phyloP scores from a whole-genome alignment of 2,797 vertebrate genomes.

The Setipinna tenuifilis region DNA sequence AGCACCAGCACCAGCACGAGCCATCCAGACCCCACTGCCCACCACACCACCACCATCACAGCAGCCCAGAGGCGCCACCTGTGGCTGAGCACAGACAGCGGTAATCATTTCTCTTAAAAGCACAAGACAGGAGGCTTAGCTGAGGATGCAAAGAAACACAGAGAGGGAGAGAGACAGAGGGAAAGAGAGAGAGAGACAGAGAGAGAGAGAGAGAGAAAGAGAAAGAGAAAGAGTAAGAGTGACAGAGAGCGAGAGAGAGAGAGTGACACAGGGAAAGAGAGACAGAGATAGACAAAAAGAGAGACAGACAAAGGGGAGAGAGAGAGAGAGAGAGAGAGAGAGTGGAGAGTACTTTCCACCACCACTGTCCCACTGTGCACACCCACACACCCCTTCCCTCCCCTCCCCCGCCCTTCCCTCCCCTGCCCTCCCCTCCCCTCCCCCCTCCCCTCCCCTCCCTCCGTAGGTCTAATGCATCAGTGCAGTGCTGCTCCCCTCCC shows the following conservation, averaged over 20 bases:
- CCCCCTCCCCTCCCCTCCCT: neutral
- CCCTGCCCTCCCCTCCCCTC: too few species aligned
- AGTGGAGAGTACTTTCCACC: neutral
- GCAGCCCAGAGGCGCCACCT: neutral
- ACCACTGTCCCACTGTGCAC: neutral
- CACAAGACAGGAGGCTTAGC: neutral
- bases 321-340: neutral
- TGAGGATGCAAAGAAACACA: neutral
- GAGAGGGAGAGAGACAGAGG: neutral
- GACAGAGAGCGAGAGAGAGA: neutral
- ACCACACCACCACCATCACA: neutral
- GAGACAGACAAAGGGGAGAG: neutral
- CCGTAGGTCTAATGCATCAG: neutral
- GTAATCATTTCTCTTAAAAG: neutral
- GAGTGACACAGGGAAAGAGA: neutral
- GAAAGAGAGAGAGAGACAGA: too few species aligned
- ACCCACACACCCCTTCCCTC: neutral
- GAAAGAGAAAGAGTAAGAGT: too few species aligned
- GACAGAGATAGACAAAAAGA: neutral
- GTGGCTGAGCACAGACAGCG: slow-evolving; percentile 3
- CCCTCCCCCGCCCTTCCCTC: neutral
- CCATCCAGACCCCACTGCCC: neutral
- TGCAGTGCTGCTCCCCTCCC: neutral
- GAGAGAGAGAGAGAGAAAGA: too few species aligned
- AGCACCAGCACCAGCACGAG: neutral